A percentile compares a stretch with the other conserved stretches of the same genome.
Evolutionary conservation across 2,888 invertebrate species (phyloP).

Genomic region (Ormyrus labotus): DNA sequence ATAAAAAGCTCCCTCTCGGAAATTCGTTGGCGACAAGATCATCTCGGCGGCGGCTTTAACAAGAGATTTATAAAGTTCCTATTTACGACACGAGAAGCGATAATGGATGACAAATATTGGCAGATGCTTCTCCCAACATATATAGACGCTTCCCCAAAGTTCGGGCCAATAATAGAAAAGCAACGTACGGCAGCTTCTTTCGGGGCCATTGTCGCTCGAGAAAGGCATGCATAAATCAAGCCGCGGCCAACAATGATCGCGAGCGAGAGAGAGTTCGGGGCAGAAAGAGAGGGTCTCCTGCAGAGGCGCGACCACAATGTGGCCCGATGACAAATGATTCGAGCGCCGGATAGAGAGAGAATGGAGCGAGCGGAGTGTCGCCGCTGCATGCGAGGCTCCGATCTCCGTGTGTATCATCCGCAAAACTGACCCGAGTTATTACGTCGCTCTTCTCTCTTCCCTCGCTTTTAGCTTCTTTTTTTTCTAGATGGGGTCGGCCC

Average conservation of each 20-base stretch:
- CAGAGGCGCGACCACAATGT: constrained; percentile 74
- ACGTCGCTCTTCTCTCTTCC: constrained; percentile 19
- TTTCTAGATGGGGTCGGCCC: too few relatives aligned
- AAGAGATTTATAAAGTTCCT: constrained; percentile 68
- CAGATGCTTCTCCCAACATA: constrained; percentile 70
- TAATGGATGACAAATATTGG: constrained; percentile 76
- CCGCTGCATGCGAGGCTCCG: not conserved
- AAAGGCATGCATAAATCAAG: constrained; percentile 74
- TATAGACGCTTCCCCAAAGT: not conserved
- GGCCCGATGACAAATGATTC: constrained; percentile 73
- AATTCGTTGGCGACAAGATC: constrained; percentile 46
- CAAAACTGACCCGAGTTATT: constrained; percentile 46
- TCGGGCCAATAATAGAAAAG: constrained; percentile 19
- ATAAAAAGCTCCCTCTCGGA: not conserved
- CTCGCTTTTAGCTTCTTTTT: constrained; percentile 11
- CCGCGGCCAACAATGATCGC: constrained; percentile 70
- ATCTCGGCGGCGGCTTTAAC: constrained; percentile 58
- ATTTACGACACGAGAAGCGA: constrained; percentile 68
- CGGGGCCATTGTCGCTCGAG: constrained; percentile 63
- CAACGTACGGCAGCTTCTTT: constrained; percentile 61
- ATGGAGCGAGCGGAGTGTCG: not conserved
- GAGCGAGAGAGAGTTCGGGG: not conserved
- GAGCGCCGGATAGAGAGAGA: not conserved
- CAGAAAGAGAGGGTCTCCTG: constrained; percentile 32
- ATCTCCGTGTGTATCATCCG: constrained; percentile 23